Evolutionary conservation across 2,113 vertebrate species (phyloP).

Genomic region (Oreochromis tanganicae): DNA sequence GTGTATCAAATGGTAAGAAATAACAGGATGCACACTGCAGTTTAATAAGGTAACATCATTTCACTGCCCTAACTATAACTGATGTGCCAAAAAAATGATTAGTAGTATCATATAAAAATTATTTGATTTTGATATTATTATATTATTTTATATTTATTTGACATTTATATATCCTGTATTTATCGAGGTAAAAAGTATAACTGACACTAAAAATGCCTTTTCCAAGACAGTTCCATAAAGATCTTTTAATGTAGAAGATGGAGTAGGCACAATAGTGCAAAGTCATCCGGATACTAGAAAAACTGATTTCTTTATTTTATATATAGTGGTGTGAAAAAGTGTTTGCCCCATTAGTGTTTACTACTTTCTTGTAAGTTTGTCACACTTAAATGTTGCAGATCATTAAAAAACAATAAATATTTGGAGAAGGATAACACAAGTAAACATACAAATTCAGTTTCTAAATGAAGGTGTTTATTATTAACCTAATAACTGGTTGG

Average conservation of each 20-base stretch:
- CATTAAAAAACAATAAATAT: neutral
- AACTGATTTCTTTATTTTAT: neutral
- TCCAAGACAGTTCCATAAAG: neutral
- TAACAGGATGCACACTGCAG: neutral
- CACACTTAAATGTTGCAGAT: neutral
- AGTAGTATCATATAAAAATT: neutral
- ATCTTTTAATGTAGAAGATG: neutral
- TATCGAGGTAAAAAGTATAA: neutral
- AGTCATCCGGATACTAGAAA: neutral
- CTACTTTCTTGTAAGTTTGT: neutral
- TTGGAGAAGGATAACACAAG: neutral
- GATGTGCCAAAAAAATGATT: neutral
- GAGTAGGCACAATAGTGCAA: neutral
- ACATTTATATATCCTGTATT: neutral
- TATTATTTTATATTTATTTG: neutral
- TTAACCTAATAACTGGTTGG: neutral
- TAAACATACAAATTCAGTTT: neutral
- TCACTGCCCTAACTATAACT: neutral
- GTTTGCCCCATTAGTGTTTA: neutral
- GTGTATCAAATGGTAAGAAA: neutral
- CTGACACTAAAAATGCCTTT: neutral
- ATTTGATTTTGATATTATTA: neutral
- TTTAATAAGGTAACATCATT: neutral
- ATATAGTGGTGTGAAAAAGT: neutral
- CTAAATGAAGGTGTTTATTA: neutral